phyloP scores from a whole-genome alignment of 2,888 invertebrate species.

The Mythimna lalbum region DNA sequence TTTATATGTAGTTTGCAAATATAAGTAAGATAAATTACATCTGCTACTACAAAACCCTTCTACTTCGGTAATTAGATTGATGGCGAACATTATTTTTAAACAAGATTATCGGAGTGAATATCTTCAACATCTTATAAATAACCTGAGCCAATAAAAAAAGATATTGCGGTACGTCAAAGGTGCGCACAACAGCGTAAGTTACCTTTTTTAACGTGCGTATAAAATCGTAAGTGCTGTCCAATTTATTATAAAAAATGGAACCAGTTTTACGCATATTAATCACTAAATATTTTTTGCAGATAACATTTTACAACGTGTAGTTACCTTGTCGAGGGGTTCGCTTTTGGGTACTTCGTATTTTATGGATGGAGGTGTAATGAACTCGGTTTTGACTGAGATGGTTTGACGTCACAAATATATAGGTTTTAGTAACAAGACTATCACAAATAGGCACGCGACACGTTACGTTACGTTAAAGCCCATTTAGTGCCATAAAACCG shows the following conservation, averaged over 20 bases:
- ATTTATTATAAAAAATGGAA: constrained; percentile 28
- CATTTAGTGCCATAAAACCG: no score
- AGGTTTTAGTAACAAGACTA: no score
- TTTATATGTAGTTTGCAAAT: not conserved
- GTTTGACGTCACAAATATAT: no score
- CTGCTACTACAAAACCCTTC: not conserved
- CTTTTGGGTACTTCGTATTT: constrained; percentile 1
- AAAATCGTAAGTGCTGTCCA: constrained; percentile 21
- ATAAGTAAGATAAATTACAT: not conserved
- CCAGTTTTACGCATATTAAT: constrained; percentile 36
- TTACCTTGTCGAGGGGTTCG: constrained; percentile 28
- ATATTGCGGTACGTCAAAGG: constrained; percentile 16
- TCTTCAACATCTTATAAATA: constrained; percentile 15
- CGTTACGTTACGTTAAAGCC: no score
- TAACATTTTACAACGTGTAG: constrained; percentile 16
- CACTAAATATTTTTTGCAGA: constrained; percentile 23
- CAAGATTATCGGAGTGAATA: constrained; percentile 1
- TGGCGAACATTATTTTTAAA: not conserved
- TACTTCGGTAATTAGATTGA: not conserved
- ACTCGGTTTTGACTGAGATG: no score
- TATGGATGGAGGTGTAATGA: not conserved
- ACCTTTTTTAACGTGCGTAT: constrained; percentile 22
- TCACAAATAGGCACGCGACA: no score
- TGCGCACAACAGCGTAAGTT: not conserved
- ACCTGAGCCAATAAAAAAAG: not conserved